Evolutionary conservation across 1,140 invertebrate species (phyloP).

Genomic region (Cydia amplana): DNA sequence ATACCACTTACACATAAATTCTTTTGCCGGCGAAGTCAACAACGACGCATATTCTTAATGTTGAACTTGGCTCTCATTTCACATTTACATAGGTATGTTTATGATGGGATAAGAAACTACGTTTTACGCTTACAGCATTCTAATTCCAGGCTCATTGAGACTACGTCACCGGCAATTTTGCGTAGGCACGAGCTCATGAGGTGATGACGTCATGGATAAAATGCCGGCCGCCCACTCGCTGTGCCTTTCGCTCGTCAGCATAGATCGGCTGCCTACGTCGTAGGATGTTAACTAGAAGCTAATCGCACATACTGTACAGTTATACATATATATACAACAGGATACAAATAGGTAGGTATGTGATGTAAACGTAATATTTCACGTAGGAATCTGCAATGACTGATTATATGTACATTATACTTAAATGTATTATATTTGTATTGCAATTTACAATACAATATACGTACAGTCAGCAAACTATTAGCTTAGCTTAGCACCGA

Average conservation of each 20-base stretch:
- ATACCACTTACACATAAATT: too few species aligned
- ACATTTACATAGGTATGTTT: too few species aligned
- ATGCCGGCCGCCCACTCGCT: slow-evolving; percentile 44
- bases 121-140: neutral
- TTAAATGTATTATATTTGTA: too few species aligned
- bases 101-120: neutral
- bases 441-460: too few species aligned
- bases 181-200: slow-evolving; percentile 49
- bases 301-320: neutral
- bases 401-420: too few species aligned
- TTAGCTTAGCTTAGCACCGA: too few species aligned
- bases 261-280: slow-evolving; percentile 21
- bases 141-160: slow-evolving; percentile 57
- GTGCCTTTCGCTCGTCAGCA: slow-evolving; percentile 30
- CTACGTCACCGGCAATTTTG: slow-evolving; percentile 46
- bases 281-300: neutral
- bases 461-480: too few species aligned
- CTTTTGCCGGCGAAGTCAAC: too few species aligned
- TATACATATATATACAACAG: neutral
- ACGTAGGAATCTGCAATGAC: too few species aligned
- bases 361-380: too few species aligned
- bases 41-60: too few species aligned
- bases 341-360: neutral
- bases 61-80: too few species aligned
- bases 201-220: slow-evolving; percentile 63